Conservation (phyloP, 2,888 invertebrate genomes). For the Hyposoter dolosus region DNA sequence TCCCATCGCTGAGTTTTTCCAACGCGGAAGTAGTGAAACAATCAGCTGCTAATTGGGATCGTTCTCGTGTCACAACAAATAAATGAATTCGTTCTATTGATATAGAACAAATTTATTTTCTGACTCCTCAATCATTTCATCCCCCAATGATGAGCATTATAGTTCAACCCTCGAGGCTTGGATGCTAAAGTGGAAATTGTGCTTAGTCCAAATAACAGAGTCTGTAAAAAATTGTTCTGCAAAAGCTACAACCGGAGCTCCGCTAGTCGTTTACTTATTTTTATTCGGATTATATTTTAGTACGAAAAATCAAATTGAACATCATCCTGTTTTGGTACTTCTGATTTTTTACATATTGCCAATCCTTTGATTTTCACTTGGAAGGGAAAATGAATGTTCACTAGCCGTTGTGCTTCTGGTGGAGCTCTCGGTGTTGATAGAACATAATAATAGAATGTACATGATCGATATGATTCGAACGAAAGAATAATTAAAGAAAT, state of each 20-base stretch:
- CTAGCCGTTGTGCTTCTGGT: background rate
- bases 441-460: background rate
- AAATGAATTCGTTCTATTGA: background rate
- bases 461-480: slow-evolving; percentile 33
- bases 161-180: too few species aligned
- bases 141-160: too few species aligned
- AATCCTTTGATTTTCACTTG: background rate
- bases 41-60: background rate
- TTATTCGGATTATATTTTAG: too few species aligned
- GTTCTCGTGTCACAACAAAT: background rate
- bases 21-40: background rate
- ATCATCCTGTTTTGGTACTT: too few species aligned
- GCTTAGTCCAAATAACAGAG: too few species aligned
- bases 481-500: slow-evolving; percentile 4
- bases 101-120: too few species aligned
- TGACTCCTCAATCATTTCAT: too few species aligned
- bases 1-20: background rate
- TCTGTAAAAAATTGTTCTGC: too few species aligned
- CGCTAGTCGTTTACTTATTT: too few species aligned
- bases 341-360: background rate
- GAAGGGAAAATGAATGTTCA: background rate
- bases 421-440: background rate
- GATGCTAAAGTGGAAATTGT: too few species aligned
- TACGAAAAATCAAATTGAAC: too few species aligned
- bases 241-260: too few species aligned